A percentile compares a stretch with the other conserved stretches of the same genome.
phyloP scores from a whole-genome alignment of 2,113 vertebrate genomes.

The Microcebus ravelobensis region DNA sequence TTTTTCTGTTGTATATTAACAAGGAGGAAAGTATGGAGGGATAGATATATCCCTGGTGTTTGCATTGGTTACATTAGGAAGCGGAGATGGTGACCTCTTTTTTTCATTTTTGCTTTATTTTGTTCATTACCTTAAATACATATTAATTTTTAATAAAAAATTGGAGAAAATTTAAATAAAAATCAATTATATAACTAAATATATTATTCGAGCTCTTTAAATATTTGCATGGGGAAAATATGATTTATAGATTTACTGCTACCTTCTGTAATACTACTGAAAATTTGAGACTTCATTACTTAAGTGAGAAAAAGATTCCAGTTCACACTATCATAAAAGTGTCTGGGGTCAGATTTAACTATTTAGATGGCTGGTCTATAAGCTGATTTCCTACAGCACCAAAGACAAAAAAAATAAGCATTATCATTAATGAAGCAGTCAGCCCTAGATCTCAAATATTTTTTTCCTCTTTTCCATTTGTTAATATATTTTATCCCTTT shows the following conservation, averaged over 20 bases:
- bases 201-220: not conserved
- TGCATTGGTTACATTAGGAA: not conserved
- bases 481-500: not conserved
- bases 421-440: not conserved
- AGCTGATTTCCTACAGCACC: not conserved
- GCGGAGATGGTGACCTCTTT: not conserved
- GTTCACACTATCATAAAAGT: not conserved
- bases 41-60: not conserved
- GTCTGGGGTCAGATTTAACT: not conserved
- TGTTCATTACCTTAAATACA: not conserved
- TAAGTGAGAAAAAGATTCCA: not conserved
- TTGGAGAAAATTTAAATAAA: not conserved
- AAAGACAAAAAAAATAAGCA: not conserved
- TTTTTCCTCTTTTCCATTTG: not conserved
- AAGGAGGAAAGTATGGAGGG: not conserved
- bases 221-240: not conserved
- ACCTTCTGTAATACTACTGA: not conserved
- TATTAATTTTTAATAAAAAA: not conserved
- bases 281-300: conserved; percentile 19
- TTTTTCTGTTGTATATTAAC: conserved; percentile 5
- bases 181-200: not conserved
- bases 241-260: not conserved
- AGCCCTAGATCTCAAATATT: not conserved
- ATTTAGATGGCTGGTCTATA: not conserved
- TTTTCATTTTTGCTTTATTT: conserved; percentile 21